phyloP scores from a whole-genome alignment of 2,888 invertebrate genomes.

The Himalopsyche japonica region DNA sequence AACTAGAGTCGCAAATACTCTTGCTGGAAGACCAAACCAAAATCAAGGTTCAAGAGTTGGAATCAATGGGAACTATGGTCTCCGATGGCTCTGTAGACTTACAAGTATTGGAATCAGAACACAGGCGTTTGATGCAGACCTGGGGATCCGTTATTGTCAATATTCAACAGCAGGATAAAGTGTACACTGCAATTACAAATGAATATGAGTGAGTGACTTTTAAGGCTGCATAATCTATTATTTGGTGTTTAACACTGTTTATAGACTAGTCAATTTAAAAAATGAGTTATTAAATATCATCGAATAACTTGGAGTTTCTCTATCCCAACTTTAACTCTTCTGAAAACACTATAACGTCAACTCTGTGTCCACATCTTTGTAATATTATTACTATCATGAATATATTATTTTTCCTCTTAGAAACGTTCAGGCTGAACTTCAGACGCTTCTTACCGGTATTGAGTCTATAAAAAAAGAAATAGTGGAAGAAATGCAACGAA shows the following conservation, averaged over 20 bases:
- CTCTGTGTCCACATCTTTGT: no score
- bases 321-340: no score
- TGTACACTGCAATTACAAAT: slow-evolving; percentile 63
- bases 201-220: slow-evolving; percentile 61
- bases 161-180: slow-evolving; percentile 70
- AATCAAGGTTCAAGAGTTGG: slow-evolving; percentile 67
- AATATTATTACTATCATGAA: no score
- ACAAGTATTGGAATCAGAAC: slow-evolving; percentile 71
- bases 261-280: not conserved
- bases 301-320: no score
- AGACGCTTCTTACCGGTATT: slow-evolving; percentile 61
- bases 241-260: not conserved
- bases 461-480: slow-evolving; percentile 69
- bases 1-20: slow-evolving; percentile 67
- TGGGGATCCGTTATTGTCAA: slow-evolving; percentile 77
- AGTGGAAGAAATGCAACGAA: slow-evolving; percentile 67
- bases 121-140: slow-evolving; percentile 68
- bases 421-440: slow-evolving; percentile 56
- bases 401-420: not conserved
- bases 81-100: slow-evolving; percentile 74
- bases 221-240: not conserved
- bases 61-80: slow-evolving; percentile 61
- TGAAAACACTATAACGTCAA: no score
- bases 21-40: slow-evolving; percentile 67
- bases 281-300: no score